Evolutionary conservation across 2,888 invertebrate genomes (phyloP), one percentile per base, ranked within the genome.

Genomic region (Callimorpha dominula): DNA sequence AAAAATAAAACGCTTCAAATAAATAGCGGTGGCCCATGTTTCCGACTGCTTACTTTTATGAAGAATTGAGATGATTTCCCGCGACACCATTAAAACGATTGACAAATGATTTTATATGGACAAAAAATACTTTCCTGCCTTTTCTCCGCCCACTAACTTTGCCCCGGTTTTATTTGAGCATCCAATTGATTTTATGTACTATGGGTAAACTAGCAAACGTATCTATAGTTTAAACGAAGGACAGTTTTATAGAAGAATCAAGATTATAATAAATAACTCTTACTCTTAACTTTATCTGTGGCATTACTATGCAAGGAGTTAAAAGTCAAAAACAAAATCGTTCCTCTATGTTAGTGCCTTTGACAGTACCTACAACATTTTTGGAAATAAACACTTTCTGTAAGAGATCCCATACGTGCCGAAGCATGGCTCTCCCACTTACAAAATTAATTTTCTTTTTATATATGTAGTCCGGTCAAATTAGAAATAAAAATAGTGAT

Each of bases 1-100:
- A 68, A 57, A 68, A 17, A 15, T 49, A 40, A 17, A 65, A 57
- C n/a, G 73, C 73, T 60, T 60, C 0, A 60, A 57, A 57, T 14
- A 12, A 12, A 4, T 9, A 9, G 9, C 6, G 4, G 43, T 71
- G 76, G 69, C 69, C 73, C 70, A 76, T 69, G 75, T 49, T 85
- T 81, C 79, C 83, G 68, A 71, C 31, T 77, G 74, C 69, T 83
- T 78, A 70, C 74, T 40, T 50, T 57, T 63, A 75, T 84, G 85
- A 81, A 79, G 75, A 86, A 84, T 84, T 83, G 78, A 76, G 78
- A 79, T 75, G 74, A 81, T 80, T 73, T 69, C 71, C 15, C 50
- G 65, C 46, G 80, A 80, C 76, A 70, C 75, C 82, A 80, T 76
- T 74, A 82, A 76, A 85, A 66, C 71, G 69, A 60, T 73, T 76